Percentiles rank a stretch among this genome's conserved stretches.
phyloP scores from a whole-genome alignment of 2,113 vertebrate genomes.

The Telmatochromis bifrenatus region DNA sequence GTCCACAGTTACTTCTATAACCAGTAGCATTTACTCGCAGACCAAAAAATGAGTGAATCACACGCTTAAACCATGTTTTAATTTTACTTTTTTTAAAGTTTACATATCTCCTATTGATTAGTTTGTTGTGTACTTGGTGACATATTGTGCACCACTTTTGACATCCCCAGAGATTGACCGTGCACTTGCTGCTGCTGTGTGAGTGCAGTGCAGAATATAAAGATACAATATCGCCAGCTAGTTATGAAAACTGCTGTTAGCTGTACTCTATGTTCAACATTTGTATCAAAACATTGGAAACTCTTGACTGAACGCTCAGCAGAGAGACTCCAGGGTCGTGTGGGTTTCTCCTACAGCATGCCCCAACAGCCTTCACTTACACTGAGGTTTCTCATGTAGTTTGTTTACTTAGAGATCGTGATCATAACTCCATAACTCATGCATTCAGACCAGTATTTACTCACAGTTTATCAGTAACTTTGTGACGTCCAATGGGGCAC shows the following conservation, averaged over 20 bases:
- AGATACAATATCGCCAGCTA: background rate
- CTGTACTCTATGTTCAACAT: background rate
- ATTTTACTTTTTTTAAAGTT: background rate
- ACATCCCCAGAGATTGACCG: background rate
- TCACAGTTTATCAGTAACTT: background rate
- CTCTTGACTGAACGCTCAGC: background rate
- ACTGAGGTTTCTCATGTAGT: background rate
- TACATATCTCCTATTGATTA: background rate
- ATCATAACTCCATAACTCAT: background rate
- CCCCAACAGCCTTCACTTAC: background rate
- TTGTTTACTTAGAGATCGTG: background rate
- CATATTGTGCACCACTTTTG: background rate
- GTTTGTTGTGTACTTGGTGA: background rate
- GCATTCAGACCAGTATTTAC: background rate
- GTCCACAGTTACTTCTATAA: background rate
- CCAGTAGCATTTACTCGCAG: background rate
- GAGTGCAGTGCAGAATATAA: background rate
- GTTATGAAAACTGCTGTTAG: background rate
- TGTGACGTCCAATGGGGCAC: rapidly evolving
- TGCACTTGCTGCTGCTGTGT: background rate
- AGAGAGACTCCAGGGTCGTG: background rate
- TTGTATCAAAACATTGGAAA: background rate
- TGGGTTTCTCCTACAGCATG: background rate
- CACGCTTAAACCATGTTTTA: background rate
- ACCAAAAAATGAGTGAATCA: background rate